Conservation (phyloP, 1,140 invertebrate genomes). For the Chrysomallon squamiferum region DNA sequence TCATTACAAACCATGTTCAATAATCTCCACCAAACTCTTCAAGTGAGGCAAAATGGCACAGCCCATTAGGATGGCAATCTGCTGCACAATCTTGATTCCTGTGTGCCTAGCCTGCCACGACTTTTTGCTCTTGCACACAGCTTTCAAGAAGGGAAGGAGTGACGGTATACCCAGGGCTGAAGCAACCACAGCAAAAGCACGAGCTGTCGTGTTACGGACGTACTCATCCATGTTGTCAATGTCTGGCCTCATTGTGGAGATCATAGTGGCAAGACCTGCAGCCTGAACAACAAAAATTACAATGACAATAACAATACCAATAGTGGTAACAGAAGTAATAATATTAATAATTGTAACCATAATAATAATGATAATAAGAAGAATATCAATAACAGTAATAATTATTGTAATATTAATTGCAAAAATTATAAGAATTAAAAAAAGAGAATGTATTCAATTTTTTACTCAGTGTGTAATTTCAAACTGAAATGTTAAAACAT, state of each 20-base stretch:
- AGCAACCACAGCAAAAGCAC: conserved; percentile 99
- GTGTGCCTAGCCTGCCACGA: conserved; percentile 99
- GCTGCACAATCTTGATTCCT: conserved; percentile 99
- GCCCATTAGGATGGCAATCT: conserved; percentile 99
- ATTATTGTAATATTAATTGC: too few species aligned
- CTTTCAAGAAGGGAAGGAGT: conserved; percentile 96
- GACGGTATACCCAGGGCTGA: conserved; percentile 98
- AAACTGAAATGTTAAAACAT: too few species aligned
- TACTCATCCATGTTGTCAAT: conserved; percentile 99
- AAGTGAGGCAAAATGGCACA: conserved; percentile 99
- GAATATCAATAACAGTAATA: too few species aligned
- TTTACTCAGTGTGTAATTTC: too few species aligned
- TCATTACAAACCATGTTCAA: conserved; percentile 91
- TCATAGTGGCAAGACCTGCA: conserved; percentile 99
- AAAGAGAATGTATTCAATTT: too few species aligned
- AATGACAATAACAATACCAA: too few species aligned
- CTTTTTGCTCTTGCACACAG: conserved; percentile 98
- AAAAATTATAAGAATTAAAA: too few species aligned
- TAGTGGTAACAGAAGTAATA: too few species aligned
- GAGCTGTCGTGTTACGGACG: conserved; percentile 97
- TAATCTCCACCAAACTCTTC: conserved; percentile 98
- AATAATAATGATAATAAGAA: too few species aligned
- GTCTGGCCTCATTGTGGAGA: conserved; percentile 99
- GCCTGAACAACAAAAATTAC: conserved; percentile 71
- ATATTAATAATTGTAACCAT: too few species aligned